Percentiles rank a stretch among this genome's conserved stretches.
Conservation (phyloP, 1,140 invertebrate species). For the Sarcophaga bullata region DNA sequence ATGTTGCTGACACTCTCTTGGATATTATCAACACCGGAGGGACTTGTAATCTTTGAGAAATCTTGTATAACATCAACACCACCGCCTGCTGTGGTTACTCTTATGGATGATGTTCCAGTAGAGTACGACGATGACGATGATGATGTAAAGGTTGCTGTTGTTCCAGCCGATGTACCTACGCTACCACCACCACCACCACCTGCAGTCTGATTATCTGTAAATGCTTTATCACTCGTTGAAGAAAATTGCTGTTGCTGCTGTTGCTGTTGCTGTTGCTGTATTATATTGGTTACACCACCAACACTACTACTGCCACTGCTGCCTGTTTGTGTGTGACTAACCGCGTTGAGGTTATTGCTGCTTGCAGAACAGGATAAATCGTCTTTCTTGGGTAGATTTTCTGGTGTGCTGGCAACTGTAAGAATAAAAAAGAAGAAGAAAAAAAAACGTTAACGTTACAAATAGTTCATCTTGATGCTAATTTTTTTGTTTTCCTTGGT, state of each 20-base stretch:
- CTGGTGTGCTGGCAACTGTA: constrained; percentile 73
- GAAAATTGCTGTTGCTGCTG: neutral
- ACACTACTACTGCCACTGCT: constrained; percentile 33
- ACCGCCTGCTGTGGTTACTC: neutral
- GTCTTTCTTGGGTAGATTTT: constrained; percentile 68
- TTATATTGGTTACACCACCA: constrained; percentile 37
- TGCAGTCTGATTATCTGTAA: neutral
- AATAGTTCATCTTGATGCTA: too few relatives aligned
- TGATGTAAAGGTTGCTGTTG: neutral
- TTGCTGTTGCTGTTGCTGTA: neutral
- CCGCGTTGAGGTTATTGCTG: neutral
- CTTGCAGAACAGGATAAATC: constrained; percentile 55
- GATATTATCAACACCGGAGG: constrained; percentile 16
- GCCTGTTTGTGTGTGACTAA: too few relatives aligned
- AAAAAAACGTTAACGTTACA: too few relatives aligned
- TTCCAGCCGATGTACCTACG: neutral
- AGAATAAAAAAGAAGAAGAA: constrained; percentile 49
- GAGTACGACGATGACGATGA: neutral
- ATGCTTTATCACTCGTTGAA: constrained; percentile 16
- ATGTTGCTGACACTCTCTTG: constrained; percentile 15
- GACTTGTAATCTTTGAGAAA: constrained; percentile 32
- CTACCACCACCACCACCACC: neutral
- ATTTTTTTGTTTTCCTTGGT: too few relatives aligned
- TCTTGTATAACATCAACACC: constrained; percentile 9
- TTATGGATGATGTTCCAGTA: neutral